A percentile compares a stretch with the other conserved stretches of the same genome.
These are phyloP conservation scores for Sphaeridia pumilis DNA, from an alignment of 2,888 invertebrate species.

Conservation along the genomic window DNA sequence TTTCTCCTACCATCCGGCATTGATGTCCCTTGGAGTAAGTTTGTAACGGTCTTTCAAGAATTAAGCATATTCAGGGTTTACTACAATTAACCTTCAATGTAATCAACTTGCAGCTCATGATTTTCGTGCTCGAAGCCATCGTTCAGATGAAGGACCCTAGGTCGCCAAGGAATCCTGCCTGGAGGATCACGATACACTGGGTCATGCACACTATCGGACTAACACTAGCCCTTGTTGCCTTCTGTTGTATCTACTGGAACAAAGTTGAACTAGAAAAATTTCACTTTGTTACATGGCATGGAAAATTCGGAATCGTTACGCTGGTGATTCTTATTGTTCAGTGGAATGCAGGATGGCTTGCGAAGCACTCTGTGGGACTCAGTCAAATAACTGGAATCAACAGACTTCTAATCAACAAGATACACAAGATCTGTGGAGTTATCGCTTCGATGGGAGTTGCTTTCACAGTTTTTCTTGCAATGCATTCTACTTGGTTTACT, in stretches of 20 bases:
- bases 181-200: slow-evolving; percentile 24
- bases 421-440: slow-evolving; percentile 22
- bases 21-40: slow-evolving; percentile 28
- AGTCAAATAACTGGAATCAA: slow-evolving; percentile 14
- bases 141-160: slow-evolving; percentile 21
- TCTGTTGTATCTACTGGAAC: slow-evolving; percentile 24
- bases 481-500: slow-evolving; percentile 22
- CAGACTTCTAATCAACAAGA: slow-evolving; percentile 21
- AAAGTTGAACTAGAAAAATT: slow-evolving; percentile 21
- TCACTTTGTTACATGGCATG: slow-evolving; percentile 30
- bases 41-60: neutral
- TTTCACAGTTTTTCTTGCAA: slow-evolving; percentile 17
- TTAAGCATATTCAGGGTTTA: neutral
- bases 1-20: slow-evolving; percentile 33
- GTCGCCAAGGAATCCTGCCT: slow-evolving; percentile 14
- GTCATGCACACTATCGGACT: slow-evolving; percentile 16
- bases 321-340: slow-evolving; percentile 11
- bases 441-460: slow-evolving; percentile 16
- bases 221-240: slow-evolving; percentile 18
- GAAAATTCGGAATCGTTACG: slow-evolving; percentile 19
- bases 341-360: slow-evolving; percentile 23
- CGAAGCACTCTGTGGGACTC: slow-evolving; percentile 21
- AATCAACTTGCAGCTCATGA: slow-evolving; percentile 16
- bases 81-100: neutral
- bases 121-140: slow-evolving; percentile 24